phyloP scores from a whole-genome alignment of 1,140 invertebrate species.

The Schlechtendalia chinensis region DNA sequence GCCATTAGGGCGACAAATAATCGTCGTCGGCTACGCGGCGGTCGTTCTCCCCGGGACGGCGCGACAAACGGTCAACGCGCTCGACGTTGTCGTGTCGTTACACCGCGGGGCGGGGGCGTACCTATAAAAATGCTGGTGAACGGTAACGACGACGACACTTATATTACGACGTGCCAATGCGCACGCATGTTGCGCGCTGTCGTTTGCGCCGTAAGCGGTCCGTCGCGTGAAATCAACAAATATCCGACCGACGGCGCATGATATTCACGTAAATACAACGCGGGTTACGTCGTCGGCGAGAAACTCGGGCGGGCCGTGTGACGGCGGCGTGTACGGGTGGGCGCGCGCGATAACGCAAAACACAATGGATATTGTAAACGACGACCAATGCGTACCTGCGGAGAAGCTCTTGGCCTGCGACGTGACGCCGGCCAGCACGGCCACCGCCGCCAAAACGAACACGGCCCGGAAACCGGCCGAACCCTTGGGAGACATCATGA shows the following conservation, averaged over 20 bases:
- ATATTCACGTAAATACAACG: too few relatives aligned
- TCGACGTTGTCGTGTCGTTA: too few relatives aligned
- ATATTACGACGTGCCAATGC: constrained; percentile 29
- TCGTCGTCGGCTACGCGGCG: too few relatives aligned
- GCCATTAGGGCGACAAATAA: too few relatives aligned
- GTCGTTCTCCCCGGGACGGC: too few relatives aligned
- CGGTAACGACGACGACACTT: not conserved
- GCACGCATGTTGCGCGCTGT: not conserved
- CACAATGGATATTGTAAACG: too few relatives aligned
- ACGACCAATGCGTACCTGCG: not conserved
- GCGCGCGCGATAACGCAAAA: too few relatives aligned
- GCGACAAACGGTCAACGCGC: too few relatives aligned
- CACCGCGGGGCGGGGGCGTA: too few relatives aligned
- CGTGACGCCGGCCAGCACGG: not conserved
- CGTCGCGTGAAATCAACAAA: not conserved
- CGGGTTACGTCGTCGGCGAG: not conserved
- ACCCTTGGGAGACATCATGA: not conserved
- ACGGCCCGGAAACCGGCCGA: not conserved
- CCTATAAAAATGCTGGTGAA: too few relatives aligned
- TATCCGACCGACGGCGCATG: too few relatives aligned
- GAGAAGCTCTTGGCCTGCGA: not conserved
- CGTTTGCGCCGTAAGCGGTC: constrained; percentile 40
- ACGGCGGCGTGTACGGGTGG: not conserved
- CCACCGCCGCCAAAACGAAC: not conserved
- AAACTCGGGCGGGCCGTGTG: not conserved